A percentile compares a stretch with the other conserved stretches of the same genome.
phyloP scores from a whole-genome alignment of 1,140 invertebrate species.

The Hycleus phaleratus region DNA sequence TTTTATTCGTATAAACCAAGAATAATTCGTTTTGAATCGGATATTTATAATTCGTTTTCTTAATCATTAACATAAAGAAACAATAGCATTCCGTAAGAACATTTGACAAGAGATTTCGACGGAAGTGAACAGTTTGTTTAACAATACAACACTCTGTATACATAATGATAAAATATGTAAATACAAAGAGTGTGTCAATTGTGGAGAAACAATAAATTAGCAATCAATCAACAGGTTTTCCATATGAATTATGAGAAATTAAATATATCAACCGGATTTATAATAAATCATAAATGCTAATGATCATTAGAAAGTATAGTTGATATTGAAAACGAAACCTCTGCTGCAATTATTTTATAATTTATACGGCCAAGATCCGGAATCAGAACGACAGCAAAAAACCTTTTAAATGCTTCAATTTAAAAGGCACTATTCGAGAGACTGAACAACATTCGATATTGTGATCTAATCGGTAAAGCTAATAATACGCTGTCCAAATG shows the following conservation, averaged over 20 bases:
- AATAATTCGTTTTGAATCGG: slow-evolving; percentile 2
- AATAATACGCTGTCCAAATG: background rate
- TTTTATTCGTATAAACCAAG: background rate
- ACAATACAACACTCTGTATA: slow-evolving; percentile 13
- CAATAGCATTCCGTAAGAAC: slow-evolving; percentile 8
- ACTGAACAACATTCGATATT: background rate
- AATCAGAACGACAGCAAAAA: too few relatives aligned
- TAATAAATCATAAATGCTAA: too few relatives aligned
- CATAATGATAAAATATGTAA: slow-evolving; percentile 12
- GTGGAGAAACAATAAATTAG: too few relatives aligned
- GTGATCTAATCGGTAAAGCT: slow-evolving; percentile 8
- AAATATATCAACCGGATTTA: too few relatives aligned
- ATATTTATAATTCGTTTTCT: slow-evolving; percentile 4
- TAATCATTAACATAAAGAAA: slow-evolving; percentile 6
- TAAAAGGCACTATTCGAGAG: too few relatives aligned
- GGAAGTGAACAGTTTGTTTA: slow-evolving; percentile 12
- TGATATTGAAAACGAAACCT: too few relatives aligned
- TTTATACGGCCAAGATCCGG: too few relatives aligned
- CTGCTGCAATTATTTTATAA: too few relatives aligned
- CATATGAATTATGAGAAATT: too few relatives aligned
- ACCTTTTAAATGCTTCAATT: too few relatives aligned
- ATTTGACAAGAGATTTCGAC: slow-evolving; percentile 13
- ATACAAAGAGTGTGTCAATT: background rate
- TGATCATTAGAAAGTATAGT: too few relatives aligned
- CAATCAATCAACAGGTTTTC: background rate